phyloP scores from a whole-genome alignment of 1,140 invertebrate species.

The Panulirus ornatus region DNA sequence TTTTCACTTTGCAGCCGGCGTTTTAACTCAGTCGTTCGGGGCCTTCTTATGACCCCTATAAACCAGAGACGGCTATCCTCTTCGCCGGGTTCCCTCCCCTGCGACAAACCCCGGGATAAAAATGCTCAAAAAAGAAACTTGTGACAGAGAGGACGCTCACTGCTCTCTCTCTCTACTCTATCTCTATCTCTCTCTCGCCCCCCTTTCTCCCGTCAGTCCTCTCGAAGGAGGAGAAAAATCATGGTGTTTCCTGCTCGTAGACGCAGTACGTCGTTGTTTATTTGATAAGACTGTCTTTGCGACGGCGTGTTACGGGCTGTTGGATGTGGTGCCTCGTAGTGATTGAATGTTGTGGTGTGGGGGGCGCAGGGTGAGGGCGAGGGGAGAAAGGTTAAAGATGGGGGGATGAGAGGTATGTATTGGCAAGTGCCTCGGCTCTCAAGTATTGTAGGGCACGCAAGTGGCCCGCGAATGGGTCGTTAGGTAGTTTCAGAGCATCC shows the following conservation, averaged over 20 bases:
- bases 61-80: slow-evolving; percentile 48
- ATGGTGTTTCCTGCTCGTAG: not conserved
- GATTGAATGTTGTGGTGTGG: no score
- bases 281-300: no score
- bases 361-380: no score
- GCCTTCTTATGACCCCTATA: slow-evolving; percentile 64
- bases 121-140: slow-evolving; percentile 42
- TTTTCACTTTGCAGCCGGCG: slow-evolving; percentile 62
- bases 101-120: slow-evolving; percentile 62
- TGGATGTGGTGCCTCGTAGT: no score
- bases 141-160: slow-evolving; percentile 19
- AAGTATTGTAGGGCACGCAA: slow-evolving; percentile 70
- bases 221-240: not conserved
- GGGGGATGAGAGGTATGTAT: slow-evolving; percentile 51
- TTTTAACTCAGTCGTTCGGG: slow-evolving; percentile 36
- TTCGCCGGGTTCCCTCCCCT: slow-evolving; percentile 22
- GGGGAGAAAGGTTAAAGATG: no score
- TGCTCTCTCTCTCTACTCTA: slow-evolving; percentile 24
- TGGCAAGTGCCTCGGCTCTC: slow-evolving; percentile 46
- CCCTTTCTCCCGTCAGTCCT: no score
- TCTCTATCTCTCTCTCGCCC: no score
- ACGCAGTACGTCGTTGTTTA: slow-evolving; percentile 19
- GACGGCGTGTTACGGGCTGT: slow-evolving; percentile 2
- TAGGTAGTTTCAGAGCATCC: slow-evolving; percentile 72
- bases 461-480: slow-evolving; percentile 72